A percentile compares a stretch with the other conserved stretches of the same genome.
Evolutionary conservation across 2,113 vertebrate species (phyloP).

Genomic region (Carettochelys insculpta): DNA sequence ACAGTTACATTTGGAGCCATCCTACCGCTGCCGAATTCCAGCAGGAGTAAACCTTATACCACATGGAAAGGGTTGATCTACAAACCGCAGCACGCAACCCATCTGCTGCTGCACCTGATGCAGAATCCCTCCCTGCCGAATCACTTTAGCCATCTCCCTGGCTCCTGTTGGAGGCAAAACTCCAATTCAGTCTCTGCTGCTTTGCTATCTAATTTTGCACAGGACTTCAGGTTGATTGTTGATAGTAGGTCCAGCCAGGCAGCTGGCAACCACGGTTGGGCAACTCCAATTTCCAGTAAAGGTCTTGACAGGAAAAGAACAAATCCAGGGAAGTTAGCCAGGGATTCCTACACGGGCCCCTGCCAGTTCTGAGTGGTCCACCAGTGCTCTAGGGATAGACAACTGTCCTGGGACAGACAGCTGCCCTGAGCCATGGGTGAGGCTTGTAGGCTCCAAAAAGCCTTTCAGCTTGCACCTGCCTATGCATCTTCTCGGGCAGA

Average conservation of each 20-base stretch:
- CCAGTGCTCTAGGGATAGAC: background rate
- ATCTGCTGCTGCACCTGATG: background rate
- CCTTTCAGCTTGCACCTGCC: too few relatives aligned
- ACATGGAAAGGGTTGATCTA: background rate
- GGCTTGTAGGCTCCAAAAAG: too few relatives aligned
- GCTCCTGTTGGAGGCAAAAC: background rate
- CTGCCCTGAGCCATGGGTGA: too few relatives aligned
- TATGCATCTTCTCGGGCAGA: too few relatives aligned
- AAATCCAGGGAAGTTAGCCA: background rate
- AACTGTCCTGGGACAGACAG: background rate
- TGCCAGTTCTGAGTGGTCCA: background rate
- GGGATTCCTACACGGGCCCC: background rate
- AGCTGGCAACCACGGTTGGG: slow-evolving; percentile 58
- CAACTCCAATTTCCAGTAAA: slow-evolving; percentile 54
- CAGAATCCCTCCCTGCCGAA: background rate
- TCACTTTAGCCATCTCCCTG: background rate
- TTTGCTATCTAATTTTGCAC: background rate
- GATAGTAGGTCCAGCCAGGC: slow-evolving; percentile 34
- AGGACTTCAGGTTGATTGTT: slow-evolving; percentile 1
- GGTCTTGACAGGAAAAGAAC: slow-evolving; percentile 39
- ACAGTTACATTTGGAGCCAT: too few relatives aligned
- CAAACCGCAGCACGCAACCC: background rate
- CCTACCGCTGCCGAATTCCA: too few relatives aligned
- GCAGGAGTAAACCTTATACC: background rate
- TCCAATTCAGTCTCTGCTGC: background rate